Evolutionary conservation across 1,140 invertebrate species (phyloP).

Genomic region (Drosophila subobscura): DNA sequence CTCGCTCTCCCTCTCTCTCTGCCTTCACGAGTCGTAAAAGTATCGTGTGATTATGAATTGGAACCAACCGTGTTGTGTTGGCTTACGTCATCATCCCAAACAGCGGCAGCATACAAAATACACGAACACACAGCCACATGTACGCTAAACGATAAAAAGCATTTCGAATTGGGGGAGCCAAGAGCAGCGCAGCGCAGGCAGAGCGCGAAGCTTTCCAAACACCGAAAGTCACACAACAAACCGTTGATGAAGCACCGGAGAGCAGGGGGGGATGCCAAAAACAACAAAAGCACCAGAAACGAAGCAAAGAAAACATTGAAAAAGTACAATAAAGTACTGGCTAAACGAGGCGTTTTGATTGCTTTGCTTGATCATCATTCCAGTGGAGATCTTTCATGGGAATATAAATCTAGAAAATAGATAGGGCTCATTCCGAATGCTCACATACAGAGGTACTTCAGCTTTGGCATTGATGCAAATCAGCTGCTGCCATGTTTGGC

Average conservation of each 20-base stretch:
- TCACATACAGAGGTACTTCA: too few species aligned
- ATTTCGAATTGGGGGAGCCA: constrained; percentile 69
- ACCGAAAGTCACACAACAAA: constrained; percentile 66
- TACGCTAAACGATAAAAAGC: constrained; percentile 66
- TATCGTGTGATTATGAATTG: constrained; percentile 79
- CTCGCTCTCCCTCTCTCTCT: background rate
- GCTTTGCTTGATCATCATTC: too few species aligned
- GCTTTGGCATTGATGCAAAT: too few species aligned
- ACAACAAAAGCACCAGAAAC: constrained; percentile 39
- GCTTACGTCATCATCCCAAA: constrained; percentile 75
- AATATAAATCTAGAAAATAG: too few species aligned
- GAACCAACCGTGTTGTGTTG: constrained; percentile 54
- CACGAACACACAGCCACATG: constrained; percentile 28
- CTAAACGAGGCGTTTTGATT: too few species aligned
- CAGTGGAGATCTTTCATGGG: too few species aligned
- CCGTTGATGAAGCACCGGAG: constrained; percentile 61
- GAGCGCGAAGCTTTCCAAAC: constrained; percentile 62
- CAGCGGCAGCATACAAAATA: constrained; percentile 50
- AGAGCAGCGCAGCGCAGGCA: constrained; percentile 19
- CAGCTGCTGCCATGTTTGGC: too few species aligned
- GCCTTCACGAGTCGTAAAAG: constrained; percentile 43
- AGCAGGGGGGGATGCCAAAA: constrained; percentile 21
- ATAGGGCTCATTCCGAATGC: too few species aligned
- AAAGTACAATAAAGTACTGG: too few species aligned
- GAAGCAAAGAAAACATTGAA: constrained; percentile 30